Percentiles rank a stretch among this genome's conserved stretches.
Evolutionary conservation across 2,113 vertebrate species (phyloP).

Genomic region (Vombatus ursinus): DNA sequence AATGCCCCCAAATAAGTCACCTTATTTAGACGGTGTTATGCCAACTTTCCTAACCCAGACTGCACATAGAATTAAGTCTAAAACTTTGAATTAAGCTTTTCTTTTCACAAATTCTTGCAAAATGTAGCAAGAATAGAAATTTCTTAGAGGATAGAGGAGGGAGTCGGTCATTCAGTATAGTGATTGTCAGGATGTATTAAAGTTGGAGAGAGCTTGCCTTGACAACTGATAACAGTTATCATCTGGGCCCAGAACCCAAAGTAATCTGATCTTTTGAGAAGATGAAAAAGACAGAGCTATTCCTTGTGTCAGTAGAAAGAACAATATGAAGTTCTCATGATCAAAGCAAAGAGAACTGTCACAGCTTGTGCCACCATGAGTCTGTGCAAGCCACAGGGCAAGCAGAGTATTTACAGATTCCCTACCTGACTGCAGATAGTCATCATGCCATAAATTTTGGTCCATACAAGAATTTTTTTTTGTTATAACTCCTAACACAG

Average conservation of each 20-base stretch:
- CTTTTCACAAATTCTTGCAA: conserved; percentile 59
- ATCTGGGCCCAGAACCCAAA: conserved; percentile 41
- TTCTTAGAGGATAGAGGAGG: conserved; percentile 31
- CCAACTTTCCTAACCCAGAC: conserved; percentile 18
- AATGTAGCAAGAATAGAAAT: conserved; percentile 35
- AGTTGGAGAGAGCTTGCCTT: conserved; percentile 39
- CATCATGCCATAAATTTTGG: conserved; percentile 64
- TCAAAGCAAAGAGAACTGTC: conserved; percentile 57
- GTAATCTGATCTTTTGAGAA: conserved; percentile 71
- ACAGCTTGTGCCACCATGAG: conserved; percentile 36
- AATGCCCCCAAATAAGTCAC: conserved; percentile 28
- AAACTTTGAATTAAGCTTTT: conserved; percentile 56
- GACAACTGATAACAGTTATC: conserved; percentile 73
- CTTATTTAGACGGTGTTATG: neutral
- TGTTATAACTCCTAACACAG: conserved; percentile 41
- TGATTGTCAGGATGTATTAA: conserved; percentile 67
- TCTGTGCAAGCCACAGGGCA: conserved; percentile 24
- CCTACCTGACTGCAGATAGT: conserved; percentile 57
- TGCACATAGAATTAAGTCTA: conserved; percentile 63
- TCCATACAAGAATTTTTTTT: conserved; percentile 54
- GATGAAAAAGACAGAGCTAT: conserved; percentile 64
- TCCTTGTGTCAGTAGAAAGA: conserved; percentile 56
- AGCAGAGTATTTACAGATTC: conserved; percentile 52
- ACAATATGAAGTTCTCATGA: conserved; percentile 57
- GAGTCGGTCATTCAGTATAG: conserved; percentile 30